phyloP scores from a whole-genome alignment of 2,888 invertebrate species.

The Siphonodentalium dalli region DNA sequence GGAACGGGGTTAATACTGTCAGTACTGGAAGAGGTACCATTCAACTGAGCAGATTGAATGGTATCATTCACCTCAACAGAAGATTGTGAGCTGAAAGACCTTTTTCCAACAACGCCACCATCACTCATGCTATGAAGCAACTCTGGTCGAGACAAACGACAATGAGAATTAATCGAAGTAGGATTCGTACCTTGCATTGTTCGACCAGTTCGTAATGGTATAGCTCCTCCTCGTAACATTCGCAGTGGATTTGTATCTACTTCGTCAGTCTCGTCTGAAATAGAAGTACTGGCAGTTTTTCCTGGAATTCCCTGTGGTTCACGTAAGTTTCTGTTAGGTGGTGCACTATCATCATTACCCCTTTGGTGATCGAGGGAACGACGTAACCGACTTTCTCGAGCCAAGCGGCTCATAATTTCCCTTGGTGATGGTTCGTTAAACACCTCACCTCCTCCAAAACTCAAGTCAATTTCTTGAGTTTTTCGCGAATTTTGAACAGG shows the following conservation, averaged over 20 bases:
- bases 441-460: conserved; percentile 54
- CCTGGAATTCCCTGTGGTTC: conserved; percentile 58
- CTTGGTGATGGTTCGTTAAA: conserved; percentile 54
- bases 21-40: too few species aligned
- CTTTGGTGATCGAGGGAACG: conserved; percentile 55
- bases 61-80: too few species aligned
- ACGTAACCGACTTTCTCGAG: conserved; percentile 52
- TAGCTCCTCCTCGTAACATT: conserved; percentile 69
- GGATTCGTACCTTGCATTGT: conserved; percentile 49
- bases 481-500: too few species aligned
- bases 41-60: too few species aligned
- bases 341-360: conserved; percentile 30
- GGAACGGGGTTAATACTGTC: conserved; percentile 75
- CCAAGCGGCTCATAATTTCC: conserved; percentile 54
- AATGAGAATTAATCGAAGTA: conserved; percentile 11
- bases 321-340: conserved; percentile 44
- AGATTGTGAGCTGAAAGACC: too few species aligned
- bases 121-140: conserved; percentile 3
- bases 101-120: neutral
- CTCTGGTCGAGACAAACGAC: neutral
- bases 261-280: conserved; percentile 60
- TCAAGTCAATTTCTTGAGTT: too few species aligned
- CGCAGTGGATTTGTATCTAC: conserved; percentile 72
- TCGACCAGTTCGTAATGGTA: conserved; percentile 49
- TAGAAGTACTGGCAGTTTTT: conserved; percentile 30